phyloP scores from a whole-genome alignment of 2,888 invertebrate genomes.

The Panzeria rudis region DNA sequence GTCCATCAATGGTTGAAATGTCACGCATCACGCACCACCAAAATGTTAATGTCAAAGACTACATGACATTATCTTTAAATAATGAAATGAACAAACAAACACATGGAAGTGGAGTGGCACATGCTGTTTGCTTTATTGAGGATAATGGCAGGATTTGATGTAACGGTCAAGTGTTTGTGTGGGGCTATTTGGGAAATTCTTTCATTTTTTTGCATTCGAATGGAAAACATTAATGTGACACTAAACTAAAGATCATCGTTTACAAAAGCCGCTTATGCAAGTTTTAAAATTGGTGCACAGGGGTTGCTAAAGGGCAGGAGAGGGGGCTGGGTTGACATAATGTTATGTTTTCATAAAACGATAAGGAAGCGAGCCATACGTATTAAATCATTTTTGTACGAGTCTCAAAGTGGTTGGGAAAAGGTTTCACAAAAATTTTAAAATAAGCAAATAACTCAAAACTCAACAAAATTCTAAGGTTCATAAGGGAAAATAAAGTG shows the following conservation, averaged over 20 bases:
- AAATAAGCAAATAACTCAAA: too few relatives aligned
- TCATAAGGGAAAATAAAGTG: too few relatives aligned
- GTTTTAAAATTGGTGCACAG: background rate
- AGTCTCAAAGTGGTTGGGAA: background rate
- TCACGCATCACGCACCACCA: conserved; percentile 60
- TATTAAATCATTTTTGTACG: background rate
- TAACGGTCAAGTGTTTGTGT: conserved; percentile 54
- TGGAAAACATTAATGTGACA: conserved; percentile 56
- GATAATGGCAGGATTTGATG: conserved; percentile 54
- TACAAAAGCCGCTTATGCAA: background rate
- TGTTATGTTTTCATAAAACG: background rate
- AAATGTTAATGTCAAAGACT: conserved; percentile 66
- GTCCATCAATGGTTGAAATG: conserved; percentile 58
- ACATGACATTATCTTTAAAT: conserved; percentile 74
- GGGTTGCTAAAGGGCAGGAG: background rate
- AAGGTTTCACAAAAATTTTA: too few relatives aligned
- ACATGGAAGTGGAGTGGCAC: background rate
- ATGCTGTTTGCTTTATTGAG: conserved; percentile 48
- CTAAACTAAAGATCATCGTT: conserved; percentile 48
- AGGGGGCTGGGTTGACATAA: background rate
- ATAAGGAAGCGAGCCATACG: background rate
- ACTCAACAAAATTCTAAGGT: too few relatives aligned
- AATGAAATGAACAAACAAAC: conserved; percentile 72
- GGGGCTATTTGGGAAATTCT: conserved; percentile 5
- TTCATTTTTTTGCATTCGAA: background rate